Percentiles rank a stretch among this genome's conserved stretches.
Evolutionary conservation across 2,888 invertebrate species (phyloP).

Genomic region (Epistrophe eligans): DNA sequence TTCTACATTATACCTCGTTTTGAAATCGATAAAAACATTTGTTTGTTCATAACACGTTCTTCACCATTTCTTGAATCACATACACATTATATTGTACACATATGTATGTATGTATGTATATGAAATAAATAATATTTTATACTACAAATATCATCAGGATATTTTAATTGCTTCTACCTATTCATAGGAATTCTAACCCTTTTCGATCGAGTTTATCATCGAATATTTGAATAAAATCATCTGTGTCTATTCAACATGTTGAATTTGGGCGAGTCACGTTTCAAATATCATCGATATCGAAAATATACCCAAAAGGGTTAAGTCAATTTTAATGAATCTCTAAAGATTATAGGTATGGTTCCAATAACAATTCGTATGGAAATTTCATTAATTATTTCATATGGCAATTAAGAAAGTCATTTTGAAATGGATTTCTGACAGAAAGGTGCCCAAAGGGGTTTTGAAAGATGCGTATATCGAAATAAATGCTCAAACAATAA

Average conservation of each 20-base stretch:
- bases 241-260: not conserved
- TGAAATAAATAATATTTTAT: constrained; percentile 12
- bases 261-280: constrained; percentile 15
- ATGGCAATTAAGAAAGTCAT: not conserved
- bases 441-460: not conserved
- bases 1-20: not conserved
- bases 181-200: constrained; percentile 22
- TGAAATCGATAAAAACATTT: constrained; percentile 28
- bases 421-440: not conserved
- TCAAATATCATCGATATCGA: constrained; percentile 14
- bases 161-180: constrained; percentile 25
- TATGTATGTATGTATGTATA: too few species aligned
- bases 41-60: constrained; percentile 17
- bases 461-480: not conserved
- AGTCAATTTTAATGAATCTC: constrained; percentile 7
- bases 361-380: not conserved
- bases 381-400: not conserved
- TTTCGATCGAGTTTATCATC: constrained; percentile 15
- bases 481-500: not conserved
- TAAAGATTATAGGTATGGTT: not conserved
- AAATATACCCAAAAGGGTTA: constrained; percentile 12
- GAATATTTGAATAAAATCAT: constrained; percentile 9
- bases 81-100: too few species aligned
- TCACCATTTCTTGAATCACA: not conserved
- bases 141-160: constrained; percentile 27